phyloP scores from a whole-genome alignment of 1,140 invertebrate species.

The Pomacea maculata region DNA sequence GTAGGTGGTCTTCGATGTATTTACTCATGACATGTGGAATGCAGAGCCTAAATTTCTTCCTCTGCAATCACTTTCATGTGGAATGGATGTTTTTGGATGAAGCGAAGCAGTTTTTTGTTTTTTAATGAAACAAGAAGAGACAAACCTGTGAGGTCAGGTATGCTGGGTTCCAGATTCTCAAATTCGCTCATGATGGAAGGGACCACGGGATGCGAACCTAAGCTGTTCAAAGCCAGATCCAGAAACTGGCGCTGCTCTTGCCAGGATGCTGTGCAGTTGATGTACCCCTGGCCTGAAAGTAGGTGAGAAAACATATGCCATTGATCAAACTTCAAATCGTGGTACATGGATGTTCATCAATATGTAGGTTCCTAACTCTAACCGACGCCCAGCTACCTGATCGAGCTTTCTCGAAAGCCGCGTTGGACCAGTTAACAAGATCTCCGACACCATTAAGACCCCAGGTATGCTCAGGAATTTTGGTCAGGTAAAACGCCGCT shows the following conservation, averaged over 20 bases:
- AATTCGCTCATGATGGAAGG: slow-evolving; percentile 24
- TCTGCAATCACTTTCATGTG: no score
- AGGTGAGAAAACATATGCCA: background rate
- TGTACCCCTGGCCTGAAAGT: slow-evolving; percentile 34
- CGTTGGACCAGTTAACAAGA: slow-evolving; percentile 51
- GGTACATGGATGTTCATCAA: background rate
- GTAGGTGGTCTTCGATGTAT: no score
- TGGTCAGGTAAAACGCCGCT: slow-evolving; percentile 45
- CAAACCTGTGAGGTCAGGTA: slow-evolving; percentile 40
- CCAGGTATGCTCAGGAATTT: slow-evolving; percentile 60
- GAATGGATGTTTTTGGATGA: no score
- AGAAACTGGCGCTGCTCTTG: slow-evolving; percentile 46
- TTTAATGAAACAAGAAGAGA: background rate
- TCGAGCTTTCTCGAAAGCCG: slow-evolving; percentile 38
- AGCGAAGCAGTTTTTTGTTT: background rate
- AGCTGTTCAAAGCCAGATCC: slow-evolving; percentile 35
- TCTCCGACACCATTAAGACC: slow-evolving; percentile 45
- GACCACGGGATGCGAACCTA: slow-evolving; percentile 35
- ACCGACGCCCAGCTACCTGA: slow-evolving; percentile 29
- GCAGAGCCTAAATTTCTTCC: no score
- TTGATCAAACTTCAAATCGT: background rate
- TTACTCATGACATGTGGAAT: no score
- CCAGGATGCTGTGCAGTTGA: slow-evolving; percentile 41
- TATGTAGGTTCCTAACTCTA: no score
- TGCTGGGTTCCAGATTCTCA: slow-evolving; percentile 25